Conservation (phyloP, 2,113 vertebrate genomes). For the Gracilinanus agilis region DNA sequence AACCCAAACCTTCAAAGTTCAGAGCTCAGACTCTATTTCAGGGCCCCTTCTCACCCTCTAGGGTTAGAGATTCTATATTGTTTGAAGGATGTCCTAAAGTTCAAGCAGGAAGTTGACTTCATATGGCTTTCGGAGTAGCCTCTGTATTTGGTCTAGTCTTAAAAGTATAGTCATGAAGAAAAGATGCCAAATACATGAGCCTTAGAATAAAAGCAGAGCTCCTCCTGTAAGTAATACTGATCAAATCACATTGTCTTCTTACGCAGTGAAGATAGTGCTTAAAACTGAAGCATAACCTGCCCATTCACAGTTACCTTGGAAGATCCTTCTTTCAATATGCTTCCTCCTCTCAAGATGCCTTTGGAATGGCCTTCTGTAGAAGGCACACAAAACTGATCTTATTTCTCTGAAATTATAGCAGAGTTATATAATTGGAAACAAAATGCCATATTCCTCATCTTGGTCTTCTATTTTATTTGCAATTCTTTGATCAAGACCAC, state of each 20-base stretch:
- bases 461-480: not conserved
- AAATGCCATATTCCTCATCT: not conserved
- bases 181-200: not conserved
- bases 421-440: not conserved
- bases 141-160: not conserved
- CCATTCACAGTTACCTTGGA: conserved; percentile 23
- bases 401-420: not conserved
- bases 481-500: not conserved
- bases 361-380: conserved; percentile 36
- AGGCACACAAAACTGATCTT: not conserved
- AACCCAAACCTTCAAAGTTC: not conserved
- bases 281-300: not conserved
- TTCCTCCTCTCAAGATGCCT: conserved; percentile 54
- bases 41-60: not conserved
- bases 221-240: not conserved
- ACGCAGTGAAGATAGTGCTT: not conserved
- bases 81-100: not conserved
- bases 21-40: not conserved
- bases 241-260: conserved; percentile 4
- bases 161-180: not conserved
- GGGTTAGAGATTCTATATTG: not conserved
- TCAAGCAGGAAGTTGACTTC: not conserved
- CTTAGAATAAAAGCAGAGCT: not conserved
- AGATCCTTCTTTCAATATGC: conserved; percentile 30
- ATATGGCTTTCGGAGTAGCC: conserved; percentile 5